Evolutionary conservation across 2,113 vertebrate species (phyloP), one percentile per base, ranked within the genome.

Genomic region (Hyperoodon ampullatus): DNA sequence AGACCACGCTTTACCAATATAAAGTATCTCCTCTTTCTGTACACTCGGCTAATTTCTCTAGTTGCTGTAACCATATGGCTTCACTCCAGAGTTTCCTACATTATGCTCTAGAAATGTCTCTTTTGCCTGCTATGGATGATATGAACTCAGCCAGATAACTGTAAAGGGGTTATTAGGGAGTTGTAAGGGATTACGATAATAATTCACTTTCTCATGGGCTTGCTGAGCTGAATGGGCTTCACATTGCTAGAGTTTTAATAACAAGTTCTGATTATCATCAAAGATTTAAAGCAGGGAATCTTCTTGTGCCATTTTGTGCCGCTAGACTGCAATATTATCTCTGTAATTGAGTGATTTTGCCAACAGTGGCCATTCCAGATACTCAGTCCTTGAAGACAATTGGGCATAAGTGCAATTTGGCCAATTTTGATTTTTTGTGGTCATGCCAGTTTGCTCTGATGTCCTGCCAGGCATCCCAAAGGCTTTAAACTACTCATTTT

Each of bases 351-450:
- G 18, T 68, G 9, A 78, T 65, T 75, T 75, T 66, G 33, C 53
- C 66, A 94, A 53, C 39, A 77, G 4, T 39, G 23, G 60, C n/a
- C 42, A 72, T 86, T 91, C 47, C 21, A 91, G 55, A 92, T 86
- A 95, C 35, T 70, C 47, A 66, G 1, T 84, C 65, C 39, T 97
- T 94, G 83, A 97, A 90, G 81, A 90, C n/a, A 92, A 81, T 61
- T 93, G 78, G 74, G 61, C 53, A 92, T 21, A 89, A 96, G 21
- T 47, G 13, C 65, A 96, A 23, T 81, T 68, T 96, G 87, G 68
- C 68, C 60, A 95, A 60, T 97, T 96, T 93, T 95, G 50, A 82
- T 35, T 60, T 93, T 95, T 90, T 90, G 55, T 94, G 55, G 35
- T 50, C 63, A 33, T 77, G 33, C 70, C 81, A 72, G 47, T 92